phyloP scores from a whole-genome alignment of 2,888 invertebrate species.

The Lasioglossum figueresi region DNA sequence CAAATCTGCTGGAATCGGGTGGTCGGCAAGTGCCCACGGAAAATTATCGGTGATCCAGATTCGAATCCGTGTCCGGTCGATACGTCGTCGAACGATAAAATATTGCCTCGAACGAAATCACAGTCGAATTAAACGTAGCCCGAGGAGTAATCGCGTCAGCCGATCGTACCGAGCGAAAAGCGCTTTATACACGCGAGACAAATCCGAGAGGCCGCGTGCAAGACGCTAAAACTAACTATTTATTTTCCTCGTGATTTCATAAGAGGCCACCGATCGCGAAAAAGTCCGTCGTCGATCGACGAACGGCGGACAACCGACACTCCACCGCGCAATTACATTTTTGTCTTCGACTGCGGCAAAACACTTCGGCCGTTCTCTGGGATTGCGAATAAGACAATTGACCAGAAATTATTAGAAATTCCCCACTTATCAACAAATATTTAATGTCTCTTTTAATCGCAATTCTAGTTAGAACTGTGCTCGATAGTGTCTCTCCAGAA shows the following conservation, averaged over 20 bases:
- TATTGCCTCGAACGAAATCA: slow-evolving; percentile 52
- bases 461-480: background rate
- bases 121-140: slow-evolving; percentile 51
- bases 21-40: slow-evolving; percentile 8
- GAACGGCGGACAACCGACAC: background rate
- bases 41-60: slow-evolving; percentile 56
- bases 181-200: slow-evolving; percentile 58
- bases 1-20: slow-evolving; percentile 22
- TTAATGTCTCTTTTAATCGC: background rate
- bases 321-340: background rate
- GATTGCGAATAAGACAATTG: background rate
- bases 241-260: slow-evolving; percentile 47
- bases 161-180: slow-evolving; percentile 57
- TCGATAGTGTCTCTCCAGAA: background rate
- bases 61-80: slow-evolving; percentile 26
- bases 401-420: background rate
- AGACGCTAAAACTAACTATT: slow-evolving; percentile 36
- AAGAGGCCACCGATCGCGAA: slow-evolving; percentile 27
- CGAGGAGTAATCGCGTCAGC: slow-evolving; percentile 49
- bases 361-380: background rate
- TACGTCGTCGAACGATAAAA: slow-evolving; percentile 48
- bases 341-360: background rate
- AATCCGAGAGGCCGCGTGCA: slow-evolving; percentile 39
- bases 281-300: slow-evolving; percentile 40
- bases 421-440: background rate